phyloP scores from a whole-genome alignment of 2,888 invertebrate genomes.

The Stenurella melanura region DNA sequence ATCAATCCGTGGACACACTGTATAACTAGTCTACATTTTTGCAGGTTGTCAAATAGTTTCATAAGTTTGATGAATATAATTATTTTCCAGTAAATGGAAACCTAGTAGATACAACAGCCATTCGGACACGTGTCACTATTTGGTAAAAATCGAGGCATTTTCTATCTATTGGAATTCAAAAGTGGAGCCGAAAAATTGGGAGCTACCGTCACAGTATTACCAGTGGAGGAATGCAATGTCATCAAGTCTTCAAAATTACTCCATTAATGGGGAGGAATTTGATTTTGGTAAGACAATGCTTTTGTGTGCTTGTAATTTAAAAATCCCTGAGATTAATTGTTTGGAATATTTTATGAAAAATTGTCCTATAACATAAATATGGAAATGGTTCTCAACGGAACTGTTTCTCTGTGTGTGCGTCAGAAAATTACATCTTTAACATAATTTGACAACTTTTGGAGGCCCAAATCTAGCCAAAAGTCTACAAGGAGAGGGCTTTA shows the following conservation, averaged over 20 bases:
- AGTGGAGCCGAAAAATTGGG: constrained; percentile 75
- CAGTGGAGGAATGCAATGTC: constrained; percentile 87
- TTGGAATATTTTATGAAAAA: no score
- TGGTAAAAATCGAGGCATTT: constrained; percentile 85
- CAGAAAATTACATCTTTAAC: no score
- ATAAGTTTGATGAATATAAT: not conserved
- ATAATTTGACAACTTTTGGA: no score
- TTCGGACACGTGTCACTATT: constrained; percentile 77
- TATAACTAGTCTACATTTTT: no score
- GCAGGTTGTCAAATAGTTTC: not conserved
- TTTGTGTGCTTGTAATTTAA: no score
- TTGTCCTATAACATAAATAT: no score
- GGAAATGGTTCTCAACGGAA: no score
- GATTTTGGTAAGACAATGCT: constrained; percentile 81
- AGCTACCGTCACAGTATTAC: constrained; percentile 77
- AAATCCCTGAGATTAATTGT: no score
- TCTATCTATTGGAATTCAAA: constrained; percentile 86
- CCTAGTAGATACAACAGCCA: constrained; percentile 75
- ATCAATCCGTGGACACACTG: no score
- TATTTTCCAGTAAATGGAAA: constrained; percentile 84
- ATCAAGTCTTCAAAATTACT: constrained; percentile 84
- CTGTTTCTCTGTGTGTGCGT: no score
- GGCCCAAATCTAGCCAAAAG: no score
- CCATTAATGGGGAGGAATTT: constrained; percentile 85
- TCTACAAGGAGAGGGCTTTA: no score